Conservation (phyloP, 2,113 vertebrate species). For the Brachyistius frenatus region DNA sequence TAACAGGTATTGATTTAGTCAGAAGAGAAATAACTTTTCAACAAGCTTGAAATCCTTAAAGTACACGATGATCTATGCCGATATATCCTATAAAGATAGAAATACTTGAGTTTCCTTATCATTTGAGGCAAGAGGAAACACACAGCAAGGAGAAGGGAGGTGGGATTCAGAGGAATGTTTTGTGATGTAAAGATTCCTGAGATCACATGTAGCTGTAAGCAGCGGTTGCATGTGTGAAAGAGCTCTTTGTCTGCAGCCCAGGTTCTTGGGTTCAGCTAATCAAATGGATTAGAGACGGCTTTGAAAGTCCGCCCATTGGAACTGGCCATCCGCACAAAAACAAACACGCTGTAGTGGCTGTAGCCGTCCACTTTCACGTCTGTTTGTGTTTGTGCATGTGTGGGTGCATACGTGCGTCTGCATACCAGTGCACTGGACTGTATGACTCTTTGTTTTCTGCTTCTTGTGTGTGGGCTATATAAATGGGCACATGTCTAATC, state of each 20-base stretch:
- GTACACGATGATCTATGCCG: neutral
- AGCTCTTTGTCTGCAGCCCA: conserved; percentile 80
- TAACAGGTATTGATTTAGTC: neutral
- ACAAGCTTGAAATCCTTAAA: neutral
- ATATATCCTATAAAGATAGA: conserved; percentile 23
- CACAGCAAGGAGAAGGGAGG: conserved; percentile 34
- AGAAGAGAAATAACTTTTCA: neutral
- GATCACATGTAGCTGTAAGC: conserved; percentile 81
- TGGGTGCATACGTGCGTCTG: conserved; percentile 46
- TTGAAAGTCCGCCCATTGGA: conserved; percentile 78
- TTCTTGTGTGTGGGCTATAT: conserved; percentile 40
- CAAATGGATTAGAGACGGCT: conserved; percentile 84
- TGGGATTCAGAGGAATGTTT: conserved; percentile 70
- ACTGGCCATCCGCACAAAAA: conserved; percentile 75
- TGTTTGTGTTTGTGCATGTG: conserved; percentile 56
- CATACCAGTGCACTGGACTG: conserved; percentile 64
- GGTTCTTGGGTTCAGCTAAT: conserved; percentile 82
- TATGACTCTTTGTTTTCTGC: conserved; percentile 40
- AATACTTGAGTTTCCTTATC: conserved; percentile 39
- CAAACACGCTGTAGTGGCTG: conserved; percentile 70
- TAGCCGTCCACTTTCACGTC: conserved; percentile 57
- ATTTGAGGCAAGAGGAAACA: conserved; percentile 40
- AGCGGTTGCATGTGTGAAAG: conserved; percentile 79
- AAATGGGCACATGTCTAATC: conserved; percentile 26
- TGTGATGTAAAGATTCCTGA: conserved; percentile 79